Evolutionary conservation across 2,113 vertebrate genomes (phyloP).

Genomic region (Tyrannus savana): DNA sequence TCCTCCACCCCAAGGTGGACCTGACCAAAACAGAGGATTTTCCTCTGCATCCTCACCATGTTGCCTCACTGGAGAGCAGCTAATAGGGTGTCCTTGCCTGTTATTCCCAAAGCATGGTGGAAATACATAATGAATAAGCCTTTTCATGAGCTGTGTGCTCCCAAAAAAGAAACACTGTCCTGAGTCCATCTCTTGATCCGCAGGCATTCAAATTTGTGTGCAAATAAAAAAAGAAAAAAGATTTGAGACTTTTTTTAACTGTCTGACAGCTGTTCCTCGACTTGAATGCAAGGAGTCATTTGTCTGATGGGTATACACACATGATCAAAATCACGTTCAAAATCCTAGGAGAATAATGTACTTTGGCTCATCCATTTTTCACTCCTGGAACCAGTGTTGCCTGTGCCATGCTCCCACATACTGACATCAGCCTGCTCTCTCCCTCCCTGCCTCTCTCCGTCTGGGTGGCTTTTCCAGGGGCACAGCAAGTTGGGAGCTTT

Average conservation of each 20-base stretch:
- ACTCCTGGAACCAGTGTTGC: neutral
- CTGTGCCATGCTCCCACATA: rapidly evolving
- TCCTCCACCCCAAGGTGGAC: neutral
- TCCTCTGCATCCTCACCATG: neutral
- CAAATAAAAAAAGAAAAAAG: neutral
- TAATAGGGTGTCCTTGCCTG: neutral
- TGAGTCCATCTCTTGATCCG: neutral
- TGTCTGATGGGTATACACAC: slow-evolving; percentile 1
- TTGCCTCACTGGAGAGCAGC: neutral
- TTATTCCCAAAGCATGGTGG: neutral
- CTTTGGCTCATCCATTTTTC: neutral
- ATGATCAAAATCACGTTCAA: slow-evolving; percentile 4
- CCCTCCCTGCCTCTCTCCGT: neutral
- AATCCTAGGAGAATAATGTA: neutral
- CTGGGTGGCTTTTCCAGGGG: neutral
- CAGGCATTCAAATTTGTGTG: neutral
- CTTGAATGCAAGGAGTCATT: neutral
- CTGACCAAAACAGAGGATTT: neutral
- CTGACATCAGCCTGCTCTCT: neutral
- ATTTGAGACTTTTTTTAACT: neutral
- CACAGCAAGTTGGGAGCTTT: neutral
- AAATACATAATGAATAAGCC: neutral
- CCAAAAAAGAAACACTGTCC: neutral
- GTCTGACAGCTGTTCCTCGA: neutral
- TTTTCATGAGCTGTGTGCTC: neutral